These are phyloP conservation scores for Megastigmus dorsalis DNA, from an alignment of 2,888 invertebrate genomes.

Conservation along the genomic window DNA sequence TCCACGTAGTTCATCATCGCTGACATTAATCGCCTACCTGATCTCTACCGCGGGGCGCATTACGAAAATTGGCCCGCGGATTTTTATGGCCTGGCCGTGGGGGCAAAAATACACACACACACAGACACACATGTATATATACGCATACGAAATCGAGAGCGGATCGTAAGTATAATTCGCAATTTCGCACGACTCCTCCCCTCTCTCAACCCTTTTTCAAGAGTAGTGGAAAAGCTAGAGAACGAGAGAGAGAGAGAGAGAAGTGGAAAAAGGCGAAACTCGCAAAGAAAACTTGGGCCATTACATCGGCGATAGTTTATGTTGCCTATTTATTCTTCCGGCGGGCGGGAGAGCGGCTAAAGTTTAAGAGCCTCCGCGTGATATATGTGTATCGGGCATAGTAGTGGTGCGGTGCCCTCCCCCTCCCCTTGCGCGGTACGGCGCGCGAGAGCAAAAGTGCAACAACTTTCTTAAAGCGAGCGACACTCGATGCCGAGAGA, in stretches of 20 bases:
- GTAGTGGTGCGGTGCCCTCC: no score
- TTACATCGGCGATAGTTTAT: slow-evolving; percentile 52
- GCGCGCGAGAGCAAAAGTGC: slow-evolving; percentile 18
- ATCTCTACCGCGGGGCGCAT: slow-evolving; percentile 2
- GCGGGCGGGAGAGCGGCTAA: no score
- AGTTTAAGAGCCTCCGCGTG: slow-evolving; percentile 39
- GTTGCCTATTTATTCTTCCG: slow-evolving; percentile 51
- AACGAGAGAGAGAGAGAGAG: background rate
- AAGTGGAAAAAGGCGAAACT: slow-evolving; percentile 20
- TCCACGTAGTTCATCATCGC: slow-evolving; percentile 5
- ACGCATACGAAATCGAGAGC: background rate
- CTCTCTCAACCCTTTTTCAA: no score
- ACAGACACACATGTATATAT: no score
- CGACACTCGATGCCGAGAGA: slow-evolving; percentile 1
- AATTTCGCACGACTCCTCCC: slow-evolving; percentile 14
- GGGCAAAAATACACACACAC: background rate
- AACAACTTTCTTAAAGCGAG: slow-evolving; percentile 36
- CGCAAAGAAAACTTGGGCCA: slow-evolving; percentile 44
- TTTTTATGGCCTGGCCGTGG: slow-evolving; percentile 3
- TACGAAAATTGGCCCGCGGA: slow-evolving; percentile 32
- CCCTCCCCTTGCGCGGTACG: no score
- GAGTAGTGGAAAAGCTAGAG: no score
- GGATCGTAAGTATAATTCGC: slow-evolving; percentile 38
- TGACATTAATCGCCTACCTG: background rate
- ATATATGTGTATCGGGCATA: slow-evolving; percentile 44